Evolutionary conservation across 2,888 invertebrate species (phyloP), one percentile per base, ranked within the genome.

Genomic region (Campoletis raptor): DNA sequence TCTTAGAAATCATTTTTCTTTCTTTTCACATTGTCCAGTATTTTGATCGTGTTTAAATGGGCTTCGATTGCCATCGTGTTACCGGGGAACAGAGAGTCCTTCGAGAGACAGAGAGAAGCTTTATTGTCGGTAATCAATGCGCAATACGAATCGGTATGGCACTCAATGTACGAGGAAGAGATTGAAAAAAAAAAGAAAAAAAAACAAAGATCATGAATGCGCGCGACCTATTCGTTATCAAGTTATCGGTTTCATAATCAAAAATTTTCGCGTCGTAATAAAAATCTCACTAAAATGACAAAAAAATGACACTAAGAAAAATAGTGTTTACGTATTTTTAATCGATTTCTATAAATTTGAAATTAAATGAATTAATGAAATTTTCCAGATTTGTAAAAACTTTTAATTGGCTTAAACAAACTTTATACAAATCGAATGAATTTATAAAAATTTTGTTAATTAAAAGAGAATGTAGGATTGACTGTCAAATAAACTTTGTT

Each of bases 21-120:
- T 83, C 48, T 73, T 77, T 85, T 88, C 52, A 30, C 74, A 54
- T 66, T 64, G 79, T 85, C 83, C 73, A 80, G 77, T 85, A 84
- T 82, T 85, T 79, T 82, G 72, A 81, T 76, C 70, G 89, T 86
- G 88, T 90, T 88, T 90, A 91, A 92, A 92, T 92, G 92, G 91
- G 90, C 89, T 88, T 85, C 90, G 91, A 92, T 92, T 91, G 91
- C 91, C 90, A 90, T 90, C 88, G 89, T 88, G 87, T 89, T 85
- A 78, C 86, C 67, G 54, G 67, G 83, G 81, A 73, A 81, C 77
- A 81, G 83, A 69, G 67, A 37, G 42, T 61, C 76, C 80, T 66
- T 70, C 79, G 72, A 18, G 76, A 73, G 42, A 42, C 18, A 81
- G 73, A 73, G 73, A 66, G 87, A 70, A 81, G 76, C 83, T 85